Conservation (phyloP, 2,113 vertebrate species). For the Larimichthys crocea region DNA sequence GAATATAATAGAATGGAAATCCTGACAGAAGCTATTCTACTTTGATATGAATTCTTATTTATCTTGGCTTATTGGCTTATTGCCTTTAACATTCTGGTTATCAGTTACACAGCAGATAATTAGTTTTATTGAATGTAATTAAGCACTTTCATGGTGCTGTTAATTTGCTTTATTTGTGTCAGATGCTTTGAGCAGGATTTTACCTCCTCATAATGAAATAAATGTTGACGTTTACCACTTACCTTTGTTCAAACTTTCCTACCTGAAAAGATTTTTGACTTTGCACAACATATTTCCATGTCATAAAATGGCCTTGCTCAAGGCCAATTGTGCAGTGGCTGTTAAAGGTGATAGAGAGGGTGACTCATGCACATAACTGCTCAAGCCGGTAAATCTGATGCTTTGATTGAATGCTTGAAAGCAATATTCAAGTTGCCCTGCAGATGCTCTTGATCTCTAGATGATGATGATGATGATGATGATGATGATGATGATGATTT, state of each 20-base stretch:
- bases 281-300: neutral
- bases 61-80: constrained; percentile 34
- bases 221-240: neutral
- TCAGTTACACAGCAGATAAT: constrained; percentile 35
- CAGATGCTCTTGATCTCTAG: neutral
- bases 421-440: neutral
- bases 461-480: too few relatives aligned
- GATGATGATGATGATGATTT: too few relatives aligned
- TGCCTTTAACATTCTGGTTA: constrained; percentile 19
- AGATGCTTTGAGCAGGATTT: constrained; percentile 22
- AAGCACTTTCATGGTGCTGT: constrained; percentile 19
- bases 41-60: constrained; percentile 32
- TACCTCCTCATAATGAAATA: constrained; percentile 1
- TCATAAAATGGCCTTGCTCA: neutral
- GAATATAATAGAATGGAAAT: constrained; percentile 42
- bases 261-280: constrained; percentile 8
- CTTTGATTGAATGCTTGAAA: neutral
- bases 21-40: constrained; percentile 22
- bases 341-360: constrained; percentile 17
- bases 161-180: constrained; percentile 19
- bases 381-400: neutral
- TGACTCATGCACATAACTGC: neutral
- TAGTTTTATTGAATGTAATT: constrained; percentile 36
- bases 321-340: neutral
- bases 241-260: neutral